Base-by-base conservation (phyloP, 2,888 invertebrate genomes). In the Andrena fulva region DNA sequence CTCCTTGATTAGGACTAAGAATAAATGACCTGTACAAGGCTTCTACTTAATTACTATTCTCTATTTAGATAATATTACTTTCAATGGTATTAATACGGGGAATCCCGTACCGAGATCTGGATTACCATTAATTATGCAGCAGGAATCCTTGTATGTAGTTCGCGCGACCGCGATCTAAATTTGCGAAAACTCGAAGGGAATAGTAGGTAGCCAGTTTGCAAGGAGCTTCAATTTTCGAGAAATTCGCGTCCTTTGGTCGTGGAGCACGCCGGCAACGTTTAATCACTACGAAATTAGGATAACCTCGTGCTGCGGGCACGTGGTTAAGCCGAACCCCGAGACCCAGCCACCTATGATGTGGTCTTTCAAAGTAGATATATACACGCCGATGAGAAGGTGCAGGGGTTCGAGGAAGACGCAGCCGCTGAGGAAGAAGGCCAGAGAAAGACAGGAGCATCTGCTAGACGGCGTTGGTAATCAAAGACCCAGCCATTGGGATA, bases 261-360 rank as follows among this genome's bases (percentile, higher is more conserved):
- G 74, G 59, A 77, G 68, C 68, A 50, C 35, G 76, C 73, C 48
- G 35, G 77, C 27, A 73, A 77, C 78, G 83, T 82, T 86, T 87
- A 87, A 89, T 88, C 85, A 80, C 82, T 76, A 78, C 70, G 82
- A 87, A 86, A 88, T 88, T 88, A 87, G 83, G 82, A 85, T 86
- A 83, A 87, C 80, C 82, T 73, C 70, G 72, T 71, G 79, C 59
- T 78, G 82, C 69, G 59, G 78, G 77, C 63, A 35, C 79, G 80
- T 87, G 87, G 87, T 87, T 87, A 84, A 86, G 84, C 86, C 78
- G 73, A 75, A 80, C 72, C 83, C 74, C 83, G 73, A 59, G 71
- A 77, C 71, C 81, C 52, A 72, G 76, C 85, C 80, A 87, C 75
- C 87, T 90, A 80, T 90, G 89, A 87, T 90, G 89, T 87, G 89